phyloP scores from a whole-genome alignment of 1,140 invertebrate species.

The Sarcophaga bullata region DNA sequence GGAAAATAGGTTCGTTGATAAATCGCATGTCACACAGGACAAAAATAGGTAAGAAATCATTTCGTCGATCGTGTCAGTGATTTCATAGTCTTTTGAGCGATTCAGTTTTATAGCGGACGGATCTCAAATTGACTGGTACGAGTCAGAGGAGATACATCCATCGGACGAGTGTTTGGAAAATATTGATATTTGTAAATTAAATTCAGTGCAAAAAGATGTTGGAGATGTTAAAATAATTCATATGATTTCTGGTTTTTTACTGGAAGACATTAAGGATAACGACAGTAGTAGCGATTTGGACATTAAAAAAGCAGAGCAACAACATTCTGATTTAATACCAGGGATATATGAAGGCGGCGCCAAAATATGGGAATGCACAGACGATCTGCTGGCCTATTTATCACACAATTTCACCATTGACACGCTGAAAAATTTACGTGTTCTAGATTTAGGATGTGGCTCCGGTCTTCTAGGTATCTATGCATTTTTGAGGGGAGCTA shows the following conservation, averaged over 20 bases:
- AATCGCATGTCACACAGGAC: conserved; percentile 37
- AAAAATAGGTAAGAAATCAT: conserved; percentile 46
- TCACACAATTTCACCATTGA: conserved; percentile 56
- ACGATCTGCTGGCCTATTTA: conserved; percentile 77
- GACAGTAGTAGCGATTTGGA: conserved; percentile 60
- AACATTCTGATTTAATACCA: conserved; percentile 77
- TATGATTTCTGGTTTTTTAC: conserved; percentile 54
- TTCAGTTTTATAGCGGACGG: too few species aligned
- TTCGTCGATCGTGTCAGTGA: not conserved
- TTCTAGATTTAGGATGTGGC: conserved; percentile 89
- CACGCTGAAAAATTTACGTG: conserved; percentile 64
- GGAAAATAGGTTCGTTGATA: conserved; percentile 38
- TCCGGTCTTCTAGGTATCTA: conserved; percentile 83
- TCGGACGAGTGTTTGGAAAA: conserved; percentile 46
- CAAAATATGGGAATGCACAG: conserved; percentile 90
- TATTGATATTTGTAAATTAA: conserved; percentile 64
- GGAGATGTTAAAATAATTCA: conserved; percentile 48
- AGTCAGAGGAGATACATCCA: conserved; percentile 50
- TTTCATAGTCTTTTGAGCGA: too few species aligned
- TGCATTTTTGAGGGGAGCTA: conserved; percentile 73
- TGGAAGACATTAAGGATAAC: conserved; percentile 54
- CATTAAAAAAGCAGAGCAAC: conserved; percentile 72
- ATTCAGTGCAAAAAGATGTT: conserved; percentile 50
- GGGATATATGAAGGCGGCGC: conserved; percentile 84
- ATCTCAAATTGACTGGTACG: conserved; percentile 52